Evolutionary conservation across 2,888 invertebrate genomes (phyloP), one percentile per base, ranked within the genome.

Genomic region (Polymixis lichenea): DNA sequence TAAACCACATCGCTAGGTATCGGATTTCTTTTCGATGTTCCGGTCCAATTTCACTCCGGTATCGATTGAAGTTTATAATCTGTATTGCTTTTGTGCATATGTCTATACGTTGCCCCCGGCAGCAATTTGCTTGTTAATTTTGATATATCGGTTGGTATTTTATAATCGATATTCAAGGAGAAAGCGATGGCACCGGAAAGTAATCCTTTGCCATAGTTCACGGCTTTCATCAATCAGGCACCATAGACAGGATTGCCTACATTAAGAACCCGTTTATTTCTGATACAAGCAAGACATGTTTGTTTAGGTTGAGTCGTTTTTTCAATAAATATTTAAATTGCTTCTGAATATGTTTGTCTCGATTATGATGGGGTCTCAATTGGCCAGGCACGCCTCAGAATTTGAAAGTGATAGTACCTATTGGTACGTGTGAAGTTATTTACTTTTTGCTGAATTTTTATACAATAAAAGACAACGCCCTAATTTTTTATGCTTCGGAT

Each of bases 1-100:
- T 89, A 87, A 83, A 91, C 91, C 89, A 89, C 92, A 92, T 92
- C 89, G 17, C 56, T 71, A 86, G 79, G 80, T 88, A 91, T 92
- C 90, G 93, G 93, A 94, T 94, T 94, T 95, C 93, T 93, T 93
- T 92, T 91, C 91, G 90, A 93, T 93, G 92, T 92, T 94, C 94
- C 94, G 94, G 93, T 93, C 92, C 89, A 92, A 90, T 94, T 95
- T 95, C 94, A 91, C 93, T 91, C 82, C 75, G 74, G 78, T 85
- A 86, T 86, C 90, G 89, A 92, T 93, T 91, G 90, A 90, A 90
- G 85, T 89, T 88, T 90, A 90, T 92, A 81, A 91, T 89, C 86
- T 86, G 86, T 89, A 86, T 90, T 86, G 86, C 79, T 90, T 90
- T 90, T 85, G 88, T 89, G 85, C 87, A 83, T 84, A 83, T 81